Conservation (phyloP, 2,888 invertebrate genomes). For the Drosophila neotestacea region DNA sequence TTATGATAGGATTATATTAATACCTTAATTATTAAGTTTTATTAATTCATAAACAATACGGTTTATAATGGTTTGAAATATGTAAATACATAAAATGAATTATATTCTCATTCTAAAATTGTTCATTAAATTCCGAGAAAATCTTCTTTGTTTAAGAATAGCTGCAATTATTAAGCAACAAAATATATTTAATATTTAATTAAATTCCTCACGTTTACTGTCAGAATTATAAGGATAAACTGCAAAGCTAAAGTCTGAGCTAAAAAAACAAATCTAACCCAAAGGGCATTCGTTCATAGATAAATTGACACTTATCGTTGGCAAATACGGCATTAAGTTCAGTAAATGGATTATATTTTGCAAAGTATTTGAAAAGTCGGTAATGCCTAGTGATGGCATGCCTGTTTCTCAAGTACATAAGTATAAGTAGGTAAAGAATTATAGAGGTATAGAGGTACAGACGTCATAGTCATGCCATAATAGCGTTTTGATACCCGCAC, state of each 20-base stretch:
- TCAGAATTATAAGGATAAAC: too few species aligned
- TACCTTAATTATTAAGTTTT: not conserved
- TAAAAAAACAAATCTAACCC: too few species aligned
- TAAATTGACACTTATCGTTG: not conserved
- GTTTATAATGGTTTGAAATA: not conserved
- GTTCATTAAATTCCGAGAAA: not conserved
- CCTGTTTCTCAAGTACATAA: conserved; percentile 29
- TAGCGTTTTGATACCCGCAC: conserved; percentile 81
- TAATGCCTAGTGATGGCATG: not conserved
- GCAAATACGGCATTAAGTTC: not conserved
- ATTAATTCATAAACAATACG: not conserved
- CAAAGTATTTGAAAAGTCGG: conserved; percentile 38
- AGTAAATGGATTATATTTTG: not conserved
- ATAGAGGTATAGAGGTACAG: conserved; percentile 52
- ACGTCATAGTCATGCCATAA: conserved; percentile 75
- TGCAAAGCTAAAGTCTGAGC: too few species aligned
- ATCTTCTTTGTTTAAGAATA: too few species aligned
- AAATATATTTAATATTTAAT: too few species aligned
- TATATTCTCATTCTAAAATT: not conserved
- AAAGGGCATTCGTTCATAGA: not conserved
- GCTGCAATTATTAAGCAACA: too few species aligned
- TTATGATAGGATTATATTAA: too few species aligned
- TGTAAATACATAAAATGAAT: not conserved
- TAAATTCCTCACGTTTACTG: too few species aligned
- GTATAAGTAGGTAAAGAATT: conserved; percentile 49